Conservation (phyloP, 1,140 invertebrate genomes). For the Ladona fulva region DNA sequence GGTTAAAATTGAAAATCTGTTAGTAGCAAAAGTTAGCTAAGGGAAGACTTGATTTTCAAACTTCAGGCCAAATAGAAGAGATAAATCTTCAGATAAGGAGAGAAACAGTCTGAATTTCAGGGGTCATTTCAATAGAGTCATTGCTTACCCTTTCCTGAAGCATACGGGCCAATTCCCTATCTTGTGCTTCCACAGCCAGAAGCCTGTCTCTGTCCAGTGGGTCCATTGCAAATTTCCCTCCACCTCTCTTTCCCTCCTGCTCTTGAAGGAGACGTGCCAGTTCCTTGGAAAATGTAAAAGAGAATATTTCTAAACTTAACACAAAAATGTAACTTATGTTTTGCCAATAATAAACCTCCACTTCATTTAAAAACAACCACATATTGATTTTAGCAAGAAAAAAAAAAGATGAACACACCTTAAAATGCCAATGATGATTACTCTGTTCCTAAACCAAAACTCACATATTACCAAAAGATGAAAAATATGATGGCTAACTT, state of each 20-base stretch:
- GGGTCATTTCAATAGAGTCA: too few relatives aligned
- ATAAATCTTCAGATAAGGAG: too few relatives aligned
- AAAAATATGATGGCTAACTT: too few relatives aligned
- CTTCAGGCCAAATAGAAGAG: too few relatives aligned
- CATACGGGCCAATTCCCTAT: slow-evolving; percentile 78
- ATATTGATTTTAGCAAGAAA: not conserved
- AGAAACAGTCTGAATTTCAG: too few relatives aligned
- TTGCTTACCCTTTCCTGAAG: slow-evolving; percentile 67
- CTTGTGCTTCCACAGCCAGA: slow-evolving; percentile 81
- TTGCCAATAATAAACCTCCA: not conserved
- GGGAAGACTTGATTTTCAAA: too few relatives aligned
- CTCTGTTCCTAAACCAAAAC: too few relatives aligned
- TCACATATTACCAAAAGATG: too few relatives aligned
- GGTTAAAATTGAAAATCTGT: too few relatives aligned
- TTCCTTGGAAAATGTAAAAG: slow-evolving; percentile 40
- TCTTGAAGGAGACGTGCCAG: slow-evolving; percentile 55
- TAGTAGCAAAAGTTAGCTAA: too few relatives aligned
- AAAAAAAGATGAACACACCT: not conserved
- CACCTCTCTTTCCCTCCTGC: slow-evolving; percentile 49
- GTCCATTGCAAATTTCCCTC: slow-evolving; percentile 43
- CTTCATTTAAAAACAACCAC: not conserved
- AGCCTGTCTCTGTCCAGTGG: slow-evolving; percentile 59
- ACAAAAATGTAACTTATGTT: not conserved
- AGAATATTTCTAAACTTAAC: not conserved
- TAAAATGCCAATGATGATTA: not conserved